Percentiles rank a stretch among this genome's conserved stretches.
These are phyloP conservation scores for Brachionichthys hirsutus DNA, from an alignment of 2,113 vertebrate species.

Conservation along the genomic window DNA sequence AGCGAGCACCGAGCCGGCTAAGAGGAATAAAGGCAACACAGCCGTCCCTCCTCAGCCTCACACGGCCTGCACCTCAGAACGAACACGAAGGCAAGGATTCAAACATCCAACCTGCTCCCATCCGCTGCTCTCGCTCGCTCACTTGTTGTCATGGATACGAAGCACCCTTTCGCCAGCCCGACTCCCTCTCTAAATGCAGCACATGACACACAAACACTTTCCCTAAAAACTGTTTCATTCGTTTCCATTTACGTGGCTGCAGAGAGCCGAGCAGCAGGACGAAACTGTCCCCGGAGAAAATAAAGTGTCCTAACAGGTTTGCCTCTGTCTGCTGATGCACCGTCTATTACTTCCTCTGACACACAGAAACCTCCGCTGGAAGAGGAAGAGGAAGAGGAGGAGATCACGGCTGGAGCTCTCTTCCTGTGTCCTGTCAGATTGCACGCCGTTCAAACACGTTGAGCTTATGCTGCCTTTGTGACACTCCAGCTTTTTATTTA, in stretches of 20 bases:
- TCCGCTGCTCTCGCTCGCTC: constrained; percentile 45
- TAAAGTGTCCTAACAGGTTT: constrained; percentile 49
- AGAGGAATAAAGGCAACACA: constrained; percentile 19
- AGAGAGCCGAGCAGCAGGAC: constrained; percentile 23
- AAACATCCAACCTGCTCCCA: constrained; percentile 31
- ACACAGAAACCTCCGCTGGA: constrained; percentile 15
- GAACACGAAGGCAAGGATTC: constrained; percentile 7
- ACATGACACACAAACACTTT: constrained; percentile 38
- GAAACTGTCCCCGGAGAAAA: constrained; percentile 37
- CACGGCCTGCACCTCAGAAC: constrained; percentile 19
- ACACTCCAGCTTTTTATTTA: too few species aligned
- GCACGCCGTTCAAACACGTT: constrained; percentile 24
- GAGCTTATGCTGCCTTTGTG: constrained; percentile 17
- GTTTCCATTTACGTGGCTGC: constrained; percentile 20
- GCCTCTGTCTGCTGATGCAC: constrained; percentile 52
- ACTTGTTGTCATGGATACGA: constrained; percentile 71
- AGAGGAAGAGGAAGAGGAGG: constrained; percentile 14
- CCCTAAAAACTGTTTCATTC: constrained; percentile 32
- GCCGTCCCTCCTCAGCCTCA: constrained; percentile 38
- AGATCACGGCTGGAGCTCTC: constrained; percentile 24
- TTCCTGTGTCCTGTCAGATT: constrained; percentile 29
- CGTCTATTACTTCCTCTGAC: constrained; percentile 32
- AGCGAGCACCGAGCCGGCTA: constrained; percentile 12
- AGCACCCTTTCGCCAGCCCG: constrained; percentile 32
- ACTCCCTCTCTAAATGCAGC: constrained; percentile 36